Evolutionary conservation across 2,113 vertebrate species (phyloP), one percentile per base, ranked within the genome.

Genomic region (Clarias magur): DNA sequence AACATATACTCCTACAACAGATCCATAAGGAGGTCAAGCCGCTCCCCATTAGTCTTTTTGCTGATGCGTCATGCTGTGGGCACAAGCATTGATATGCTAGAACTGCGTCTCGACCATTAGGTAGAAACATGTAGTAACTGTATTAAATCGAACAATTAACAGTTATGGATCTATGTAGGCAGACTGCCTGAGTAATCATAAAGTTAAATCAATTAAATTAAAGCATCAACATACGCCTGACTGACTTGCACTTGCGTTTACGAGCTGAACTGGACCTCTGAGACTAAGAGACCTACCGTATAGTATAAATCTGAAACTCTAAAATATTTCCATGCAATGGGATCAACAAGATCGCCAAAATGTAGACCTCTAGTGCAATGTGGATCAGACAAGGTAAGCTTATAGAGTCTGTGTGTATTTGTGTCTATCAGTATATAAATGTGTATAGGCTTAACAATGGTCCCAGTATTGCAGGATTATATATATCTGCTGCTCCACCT

Each of bases 381-480:
- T 76, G 76, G 48, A 48, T 84, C 73, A 87, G 85, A 88, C 82
- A 81, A 85, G 83, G 76, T 87, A 62, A 83, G 80, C 34, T 56
- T 87, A 79, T 63, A 83, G 65, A 62, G 38, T 88, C 27, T 85
- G 78, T 81, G 54, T 88, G 70, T 83, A 34, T 59, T n/a, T 73
- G 56, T 75, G 27, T 75, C 62, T 80, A 67, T 73, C 48, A 25
- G n/a, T 75, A 67, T 54, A 67, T 23, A 86, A 86, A 48, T 48
- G 42, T 57, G 76, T 62, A 30, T 56, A 73, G 34, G 56, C 13
- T 84, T 78, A 88, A 88, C 85, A 88, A 89, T 91, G 90, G 90
- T 91, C 90, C 90, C 90, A 91, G 85, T 85, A 73, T 87, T 85
- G 82, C 63, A 85, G 62, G 78, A 88, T 89, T 42, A 42, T 42